Evolutionary conservation across 2,113 vertebrate species (phyloP), one percentile per base, ranked within the genome.

Genomic region (Phalacrocorax carbo): DNA sequence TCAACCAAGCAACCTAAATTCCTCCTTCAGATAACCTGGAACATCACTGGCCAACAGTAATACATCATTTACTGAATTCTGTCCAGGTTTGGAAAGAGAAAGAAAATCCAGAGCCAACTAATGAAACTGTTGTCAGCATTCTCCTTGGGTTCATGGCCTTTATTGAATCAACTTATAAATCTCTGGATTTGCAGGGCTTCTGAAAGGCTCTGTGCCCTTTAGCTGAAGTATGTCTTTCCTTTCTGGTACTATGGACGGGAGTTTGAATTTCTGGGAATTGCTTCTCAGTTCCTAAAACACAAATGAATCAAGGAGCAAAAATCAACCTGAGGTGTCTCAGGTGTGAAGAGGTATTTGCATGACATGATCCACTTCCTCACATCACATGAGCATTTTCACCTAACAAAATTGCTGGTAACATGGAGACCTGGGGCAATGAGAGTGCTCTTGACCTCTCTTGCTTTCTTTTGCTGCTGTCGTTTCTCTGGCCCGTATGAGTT

Each of bases 51-150:
- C 84, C 84, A 93, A 49, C 71, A 87, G 55, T 66, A 75, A 91
- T 73, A 6, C 2, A 70, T 91, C 76, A 91, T 48, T 83, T 64
- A 80, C 75, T 62, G 65, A 85, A 87, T 65, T 69, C 78, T 81
- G 86, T 25, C 89, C 90, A 93, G 46, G 8, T 90, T 91, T 95
- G 91, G 81, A 93, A 88, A 71, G 61, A 66, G 62, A 91, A 94
- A 85, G 86, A 77, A 89, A 91, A 88, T 49, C 62, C 78, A 82
- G 89, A 90, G 93, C 94, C 95, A 96, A 40, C 61, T 94, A 90
- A 90, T 62, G 78, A 91, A 94, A 96, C 58, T 36, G 42, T 82
- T 94, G 89, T 93, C 91, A 92, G 86, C 86, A 77, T 93, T 95
- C 87, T 95, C 71, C 70, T 51, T 58, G n/a, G 70, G 75, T 73